phyloP scores from a whole-genome alignment of 2,113 vertebrate species.

The Cephalopholis sonnerati region DNA sequence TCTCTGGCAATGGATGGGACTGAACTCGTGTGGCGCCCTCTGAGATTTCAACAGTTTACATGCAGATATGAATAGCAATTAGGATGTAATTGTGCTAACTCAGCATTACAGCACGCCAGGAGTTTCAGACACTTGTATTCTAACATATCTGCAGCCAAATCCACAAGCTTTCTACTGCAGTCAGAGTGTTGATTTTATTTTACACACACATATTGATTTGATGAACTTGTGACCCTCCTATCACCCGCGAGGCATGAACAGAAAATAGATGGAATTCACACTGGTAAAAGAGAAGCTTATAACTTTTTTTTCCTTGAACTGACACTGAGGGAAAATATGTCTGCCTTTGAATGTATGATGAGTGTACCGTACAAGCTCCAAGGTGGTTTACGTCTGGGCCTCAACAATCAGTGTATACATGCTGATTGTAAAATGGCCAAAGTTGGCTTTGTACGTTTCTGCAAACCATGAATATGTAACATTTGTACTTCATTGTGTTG shows the following conservation, averaged over 20 bases:
- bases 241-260: not conserved
- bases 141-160: constrained; percentile 8
- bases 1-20: constrained; percentile 30
- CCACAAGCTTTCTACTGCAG: not conserved
- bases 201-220: constrained; percentile 2
- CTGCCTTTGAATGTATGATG: too few species aligned
- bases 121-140: constrained; percentile 9
- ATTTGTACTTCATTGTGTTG: too few species aligned
- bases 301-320: not conserved
- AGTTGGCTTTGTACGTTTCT: too few species aligned
- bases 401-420: not conserved
- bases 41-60: constrained; percentile 40
- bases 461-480: too few species aligned
- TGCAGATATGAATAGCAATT: constrained; percentile 22
- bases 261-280: not conserved
- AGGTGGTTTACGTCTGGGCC: not conserved
- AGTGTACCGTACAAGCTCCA: not conserved
- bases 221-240: not conserved
- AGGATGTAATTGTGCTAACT: constrained; percentile 6
- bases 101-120: constrained; percentile 5
- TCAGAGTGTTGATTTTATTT: constrained; percentile 6
- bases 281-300: too few species aligned
- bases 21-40: constrained; percentile 11
- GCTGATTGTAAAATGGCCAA: not conserved
- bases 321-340: not conserved